Evolutionary conservation across 2,113 vertebrate genomes (phyloP), one percentile per base, ranked within the genome.

Genomic region (Alces alces): DNA sequence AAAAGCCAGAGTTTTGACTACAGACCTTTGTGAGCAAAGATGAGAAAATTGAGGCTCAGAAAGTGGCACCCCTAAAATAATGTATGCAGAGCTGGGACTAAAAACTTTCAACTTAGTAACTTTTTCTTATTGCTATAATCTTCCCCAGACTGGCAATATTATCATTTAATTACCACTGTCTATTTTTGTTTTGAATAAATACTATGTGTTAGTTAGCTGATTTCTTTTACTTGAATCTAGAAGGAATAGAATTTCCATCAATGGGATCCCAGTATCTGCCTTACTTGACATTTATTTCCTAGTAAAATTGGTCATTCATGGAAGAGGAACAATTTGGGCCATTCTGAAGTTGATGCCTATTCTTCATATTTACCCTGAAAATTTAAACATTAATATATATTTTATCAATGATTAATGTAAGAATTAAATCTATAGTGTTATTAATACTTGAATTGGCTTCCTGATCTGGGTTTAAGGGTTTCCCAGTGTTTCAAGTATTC

Each of bases 181-280:
- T 55, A 97, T 73, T 98, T 98, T 98, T 98, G 97, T 95, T 97
- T 98, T 98, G 96, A 98, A 96, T 98, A 93, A 89, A 96, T 95
- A 85, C 43, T 97, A 2, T 1, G 36, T 52, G 36, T 95, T 79
- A 90, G 30, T 80, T 70, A 96, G 61, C 82, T 86, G 86, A 80
- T 39, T 85, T 98, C 88, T 86, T 55, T 13, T 45, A 97, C 95
- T 73, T 97, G 86, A 98, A 98, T 98, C 91, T 98, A 94, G 88
- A 97, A 97, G 60, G 93, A 61, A 91, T 86, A 52, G 45, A 97
- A 96, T 96, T 97, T 79, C n/a, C 83, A 36, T 61, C 97, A 78
- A 64, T 92, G 93, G 89, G 60, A 96, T 64, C 86, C 97, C 52
- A 60, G 23, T 61, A 28, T 61, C 78, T 98, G 80, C 28, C 54